Evolutionary conservation across 2,888 invertebrate species (phyloP).

Genomic region (Danaus chrysippus): DNA sequence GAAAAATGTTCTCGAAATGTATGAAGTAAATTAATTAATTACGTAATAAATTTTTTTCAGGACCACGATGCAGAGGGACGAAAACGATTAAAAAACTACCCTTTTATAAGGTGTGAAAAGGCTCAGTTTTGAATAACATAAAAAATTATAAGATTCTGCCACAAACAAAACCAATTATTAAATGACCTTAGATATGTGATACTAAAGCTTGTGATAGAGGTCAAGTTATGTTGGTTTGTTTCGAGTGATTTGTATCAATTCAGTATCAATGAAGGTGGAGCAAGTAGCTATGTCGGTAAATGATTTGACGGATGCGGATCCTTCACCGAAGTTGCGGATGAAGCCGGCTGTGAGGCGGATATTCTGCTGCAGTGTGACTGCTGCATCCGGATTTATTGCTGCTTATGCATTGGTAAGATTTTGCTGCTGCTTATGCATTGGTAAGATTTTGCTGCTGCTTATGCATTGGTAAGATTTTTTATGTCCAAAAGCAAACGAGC

Average conservation of each 20-base stretch:
- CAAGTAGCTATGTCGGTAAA: slow-evolving; percentile 56
- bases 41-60: no score
- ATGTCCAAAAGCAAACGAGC: background rate
- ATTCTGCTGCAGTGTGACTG: slow-evolving; percentile 75
- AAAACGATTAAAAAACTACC: no score
- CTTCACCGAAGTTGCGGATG: slow-evolving; percentile 59
- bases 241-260: background rate
- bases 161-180: no score
- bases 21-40: no score
- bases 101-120: no score
- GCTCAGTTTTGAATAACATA: no score
- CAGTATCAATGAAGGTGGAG: slow-evolving; percentile 22
- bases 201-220: no score
- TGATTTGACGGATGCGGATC: slow-evolving; percentile 58
- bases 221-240: no score
- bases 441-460: slow-evolving; percentile 64
- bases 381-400: slow-evolving; percentile 72
- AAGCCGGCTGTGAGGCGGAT: slow-evolving; percentile 69
- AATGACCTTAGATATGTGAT: no score
- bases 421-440: slow-evolving; percentile 69
- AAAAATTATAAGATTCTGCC: no score
- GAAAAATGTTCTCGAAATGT: no score
- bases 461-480: slow-evolving; percentile 65
- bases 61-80: no score
- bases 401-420: slow-evolving; percentile 71